A percentile compares a stretch with the other conserved stretches of the same genome.
phyloP scores from a whole-genome alignment of 1,140 invertebrate species.

The Aphaenogaster ashmeadi region DNA sequence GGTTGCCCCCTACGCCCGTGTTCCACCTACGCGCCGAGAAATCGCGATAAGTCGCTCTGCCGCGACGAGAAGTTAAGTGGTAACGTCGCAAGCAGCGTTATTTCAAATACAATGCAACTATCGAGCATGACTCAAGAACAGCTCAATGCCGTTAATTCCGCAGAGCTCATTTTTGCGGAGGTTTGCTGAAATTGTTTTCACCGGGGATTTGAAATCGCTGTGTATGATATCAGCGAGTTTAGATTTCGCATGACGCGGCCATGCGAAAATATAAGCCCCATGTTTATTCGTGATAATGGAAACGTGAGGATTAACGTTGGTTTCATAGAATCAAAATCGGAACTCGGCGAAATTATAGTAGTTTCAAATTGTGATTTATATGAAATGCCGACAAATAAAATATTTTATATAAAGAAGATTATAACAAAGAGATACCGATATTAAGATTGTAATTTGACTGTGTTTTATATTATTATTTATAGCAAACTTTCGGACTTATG shows the following conservation, averaged over 20 bases:
- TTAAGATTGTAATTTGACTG: background rate
- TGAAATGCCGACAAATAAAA: background rate
- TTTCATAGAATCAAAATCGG: constrained; percentile 10
- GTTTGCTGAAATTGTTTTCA: constrained; percentile 35
- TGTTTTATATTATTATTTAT: background rate
- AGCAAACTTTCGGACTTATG: background rate
- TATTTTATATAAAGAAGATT: background rate
- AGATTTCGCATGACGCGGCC: constrained; percentile 4
- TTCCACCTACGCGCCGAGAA: constrained; percentile 46
- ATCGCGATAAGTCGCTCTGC: constrained; percentile 62
- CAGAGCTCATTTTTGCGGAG: background rate
- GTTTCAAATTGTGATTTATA: background rate
- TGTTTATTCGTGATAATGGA: constrained; percentile 28
- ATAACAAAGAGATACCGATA: background rate
- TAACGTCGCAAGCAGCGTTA: constrained; percentile 9
- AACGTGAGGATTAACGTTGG: constrained; percentile 20
- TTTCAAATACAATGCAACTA: background rate
- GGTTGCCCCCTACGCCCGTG: constrained; percentile 14
- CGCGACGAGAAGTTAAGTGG: constrained; percentile 30
- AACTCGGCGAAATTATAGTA: background rate
- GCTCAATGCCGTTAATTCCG: background rate
- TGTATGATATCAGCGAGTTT: constrained; percentile 9
- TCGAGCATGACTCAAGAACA: background rate
- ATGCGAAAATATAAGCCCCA: background rate
- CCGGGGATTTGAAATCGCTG: background rate